Conservation (phyloP, 2,113 vertebrate genomes). For the Mystacornis crossleyi region DNA sequence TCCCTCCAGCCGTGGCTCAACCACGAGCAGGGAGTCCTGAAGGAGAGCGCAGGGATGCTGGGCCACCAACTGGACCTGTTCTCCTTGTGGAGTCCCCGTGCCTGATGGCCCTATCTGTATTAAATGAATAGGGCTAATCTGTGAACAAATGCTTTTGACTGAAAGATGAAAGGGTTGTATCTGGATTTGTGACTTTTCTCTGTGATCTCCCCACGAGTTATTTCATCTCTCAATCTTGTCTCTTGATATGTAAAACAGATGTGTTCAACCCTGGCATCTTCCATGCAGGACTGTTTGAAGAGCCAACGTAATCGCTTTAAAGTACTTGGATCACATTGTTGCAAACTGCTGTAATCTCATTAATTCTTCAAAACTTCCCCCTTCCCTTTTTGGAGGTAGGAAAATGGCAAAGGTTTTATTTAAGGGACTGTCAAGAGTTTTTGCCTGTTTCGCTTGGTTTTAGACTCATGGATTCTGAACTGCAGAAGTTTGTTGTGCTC, state of each 20-base stretch:
- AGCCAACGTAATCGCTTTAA: accelerated
- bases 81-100: accelerated
- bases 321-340: background rate
- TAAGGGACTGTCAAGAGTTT: background rate
- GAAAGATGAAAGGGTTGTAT: background rate
- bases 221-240: background rate
- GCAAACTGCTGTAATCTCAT: background rate
- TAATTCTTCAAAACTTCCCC: background rate
- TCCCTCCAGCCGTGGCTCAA: background rate
- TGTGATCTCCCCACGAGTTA: background rate
- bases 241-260: background rate
- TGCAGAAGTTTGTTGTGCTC: background rate
- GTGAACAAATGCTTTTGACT: background rate
- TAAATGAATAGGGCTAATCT: background rate
- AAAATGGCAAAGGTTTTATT: background rate
- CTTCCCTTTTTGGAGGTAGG: background rate
- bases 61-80: accelerated
- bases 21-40: background rate
- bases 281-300: background rate
- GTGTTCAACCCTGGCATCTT: background rate
- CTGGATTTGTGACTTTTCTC: background rate
- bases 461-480: background rate
- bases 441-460: slow-evolving; percentile 33
- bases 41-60: accelerated
- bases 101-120: background rate